Percentiles rank a stretch among this genome's conserved stretches.
phyloP scores from a whole-genome alignment of 2,113 vertebrate genomes.

The Hydrochoerus hydrochaeris region DNA sequence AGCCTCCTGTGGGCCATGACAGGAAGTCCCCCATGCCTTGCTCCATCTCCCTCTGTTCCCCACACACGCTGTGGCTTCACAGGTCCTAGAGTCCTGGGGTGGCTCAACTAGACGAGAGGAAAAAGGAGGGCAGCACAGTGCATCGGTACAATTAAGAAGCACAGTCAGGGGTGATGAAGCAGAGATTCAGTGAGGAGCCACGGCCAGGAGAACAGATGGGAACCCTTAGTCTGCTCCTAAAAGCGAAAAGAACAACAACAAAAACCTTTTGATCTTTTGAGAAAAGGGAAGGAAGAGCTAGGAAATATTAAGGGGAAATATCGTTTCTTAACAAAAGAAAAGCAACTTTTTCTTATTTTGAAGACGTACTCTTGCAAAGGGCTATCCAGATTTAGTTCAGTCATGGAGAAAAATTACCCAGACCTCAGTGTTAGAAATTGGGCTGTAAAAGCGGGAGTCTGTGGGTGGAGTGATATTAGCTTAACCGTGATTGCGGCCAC shows the following conservation, averaged over 20 bases:
- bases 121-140: neutral
- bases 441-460: neutral
- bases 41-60: neutral
- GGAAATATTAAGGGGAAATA: neutral
- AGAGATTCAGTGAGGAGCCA: neutral
- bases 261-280: constrained; percentile 27
- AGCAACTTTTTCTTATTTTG: neutral
- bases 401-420: constrained; percentile 7
- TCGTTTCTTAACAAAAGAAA: constrained; percentile 56
- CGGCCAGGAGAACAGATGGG: neutral
- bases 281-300: neutral
- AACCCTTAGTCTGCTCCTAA: constrained; percentile 5
- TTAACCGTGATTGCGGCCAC: constrained; percentile 17
- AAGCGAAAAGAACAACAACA: constrained; percentile 39
- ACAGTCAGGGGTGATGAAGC: neutral
- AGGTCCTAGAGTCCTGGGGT: neutral
- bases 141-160: neutral
- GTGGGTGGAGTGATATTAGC: neutral
- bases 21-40: neutral
- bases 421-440: constrained; percentile 22
- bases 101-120: neutral
- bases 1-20: neutral
- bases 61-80: neutral
- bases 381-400: neutral
- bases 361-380: neutral